Evolutionary conservation across 2,888 invertebrate species (phyloP).

Genomic region (Coelopa pilipes): DNA sequence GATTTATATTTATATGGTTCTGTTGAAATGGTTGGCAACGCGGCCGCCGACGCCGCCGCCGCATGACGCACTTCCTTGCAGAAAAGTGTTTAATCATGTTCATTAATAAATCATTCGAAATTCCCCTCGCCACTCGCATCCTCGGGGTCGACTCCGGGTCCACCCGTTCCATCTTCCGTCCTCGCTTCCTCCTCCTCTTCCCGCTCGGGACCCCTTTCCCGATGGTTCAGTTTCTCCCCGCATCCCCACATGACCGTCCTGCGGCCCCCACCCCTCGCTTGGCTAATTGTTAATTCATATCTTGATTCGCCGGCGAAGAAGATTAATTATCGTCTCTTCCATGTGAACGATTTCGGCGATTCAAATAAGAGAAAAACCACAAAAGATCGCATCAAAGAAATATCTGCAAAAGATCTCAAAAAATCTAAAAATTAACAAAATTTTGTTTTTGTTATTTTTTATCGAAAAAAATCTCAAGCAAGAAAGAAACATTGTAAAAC

Average conservation of each 20-base stretch:
- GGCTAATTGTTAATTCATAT: constrained; percentile 23
- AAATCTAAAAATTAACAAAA: no score
- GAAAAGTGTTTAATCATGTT: constrained; percentile 34
- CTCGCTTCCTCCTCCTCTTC: not conserved
- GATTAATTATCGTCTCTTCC: constrained; percentile 13
- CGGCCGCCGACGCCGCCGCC: not conserved
- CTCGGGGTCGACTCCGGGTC: not conserved
- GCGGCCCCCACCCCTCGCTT: no score
- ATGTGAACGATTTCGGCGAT: constrained; percentile 3
- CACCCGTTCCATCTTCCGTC: not conserved
- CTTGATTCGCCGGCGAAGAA: constrained; percentile 23
- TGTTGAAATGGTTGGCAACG: not conserved
- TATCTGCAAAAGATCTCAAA: no score
- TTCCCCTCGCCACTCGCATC: not conserved
- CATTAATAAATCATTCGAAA: constrained; percentile 26
- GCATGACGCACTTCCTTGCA: constrained; percentile 1
- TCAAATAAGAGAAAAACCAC: no score
- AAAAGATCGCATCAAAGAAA: no score
- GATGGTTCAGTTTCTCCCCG: no score
- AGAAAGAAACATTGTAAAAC: no score
- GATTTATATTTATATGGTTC: not conserved
- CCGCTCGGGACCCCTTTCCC: not conserved
- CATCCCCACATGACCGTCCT: no score
- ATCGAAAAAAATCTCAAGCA: no score
- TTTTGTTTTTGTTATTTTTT: no score